These are phyloP conservation scores for Apantesis nais DNA, from an alignment of 2,888 invertebrate genomes.

Conservation along the genomic window DNA sequence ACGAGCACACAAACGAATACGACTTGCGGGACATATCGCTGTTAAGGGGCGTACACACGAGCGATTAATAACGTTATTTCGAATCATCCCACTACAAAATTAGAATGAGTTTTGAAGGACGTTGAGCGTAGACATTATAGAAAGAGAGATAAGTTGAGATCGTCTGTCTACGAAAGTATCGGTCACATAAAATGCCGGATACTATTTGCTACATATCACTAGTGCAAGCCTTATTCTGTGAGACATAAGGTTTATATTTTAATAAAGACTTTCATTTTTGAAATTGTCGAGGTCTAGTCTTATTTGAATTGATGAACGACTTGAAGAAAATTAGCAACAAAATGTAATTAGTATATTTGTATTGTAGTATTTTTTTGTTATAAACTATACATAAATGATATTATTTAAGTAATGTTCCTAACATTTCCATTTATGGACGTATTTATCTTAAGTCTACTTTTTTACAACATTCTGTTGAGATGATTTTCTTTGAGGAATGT, in stretches of 20 bases:
- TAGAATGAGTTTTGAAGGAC: not conserved
- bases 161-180: not conserved
- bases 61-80: not conserved
- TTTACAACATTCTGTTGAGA: not conserved
- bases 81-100: not conserved
- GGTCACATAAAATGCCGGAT: not conserved
- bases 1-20: slow-evolving; percentile 44
- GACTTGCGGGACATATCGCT: slow-evolving; percentile 25
- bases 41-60: slow-evolving; percentile 5
- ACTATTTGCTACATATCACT: not conserved
- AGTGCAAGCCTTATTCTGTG: not conserved
- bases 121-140: too few relatives aligned
- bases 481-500: not conserved
- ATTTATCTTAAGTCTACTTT: not conserved
- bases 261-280: not conserved
- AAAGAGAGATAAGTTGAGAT: not conserved
- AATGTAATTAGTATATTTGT: not conserved
- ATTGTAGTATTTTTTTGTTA: not conserved
- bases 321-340: not conserved
- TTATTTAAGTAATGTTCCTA: too few relatives aligned
- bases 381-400: not conserved
- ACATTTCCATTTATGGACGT: too few relatives aligned
- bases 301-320: too few relatives aligned
- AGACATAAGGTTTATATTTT: not conserved
- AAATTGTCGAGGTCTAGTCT: too few relatives aligned